These are phyloP conservation scores for Sebastes elongatus DNA, from an alignment of 2,797 vertebrate species.

Conservation along the genomic window DNA sequence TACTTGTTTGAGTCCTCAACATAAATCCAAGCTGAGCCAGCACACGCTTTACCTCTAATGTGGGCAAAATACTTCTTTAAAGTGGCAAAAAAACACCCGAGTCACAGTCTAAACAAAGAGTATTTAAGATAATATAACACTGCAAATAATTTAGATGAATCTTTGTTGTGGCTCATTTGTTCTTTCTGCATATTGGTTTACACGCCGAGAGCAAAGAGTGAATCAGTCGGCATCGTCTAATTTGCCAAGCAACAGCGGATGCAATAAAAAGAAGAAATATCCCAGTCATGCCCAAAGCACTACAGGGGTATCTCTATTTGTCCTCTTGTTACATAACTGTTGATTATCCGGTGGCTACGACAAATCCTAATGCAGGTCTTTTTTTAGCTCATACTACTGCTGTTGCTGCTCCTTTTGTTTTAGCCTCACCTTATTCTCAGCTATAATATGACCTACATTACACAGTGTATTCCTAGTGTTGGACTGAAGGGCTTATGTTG, in stretches of 20 bases:
- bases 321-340: conserved; percentile 37
- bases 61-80: not conserved
- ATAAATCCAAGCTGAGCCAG: not conserved
- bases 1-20: not conserved
- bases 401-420: not conserved
- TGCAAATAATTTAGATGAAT: conserved; percentile 42
- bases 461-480: not conserved
- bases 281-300: conserved; percentile 31
- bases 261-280: conserved; percentile 54
- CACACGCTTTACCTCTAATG: not conserved
- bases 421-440: not conserved
- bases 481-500: not conserved
- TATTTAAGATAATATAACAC: conserved; percentile 23
- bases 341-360: conserved; percentile 24
- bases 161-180: conserved; percentile 50
- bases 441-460: conserved; percentile 12
- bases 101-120: conserved; percentile 6
- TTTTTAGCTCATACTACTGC: conserved; percentile 27
- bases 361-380: conserved; percentile 13
- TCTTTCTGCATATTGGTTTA: conserved; percentile 40
- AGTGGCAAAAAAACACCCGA: not conserved
- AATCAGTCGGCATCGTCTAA: conserved; percentile 46
- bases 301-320: conserved; percentile 22
- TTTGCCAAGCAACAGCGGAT: conserved; percentile 28
- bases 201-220: conserved; percentile 47